Base-by-base conservation (phyloP, 2,113 vertebrate species). In the Halichoeres trimaculatus region DNA sequence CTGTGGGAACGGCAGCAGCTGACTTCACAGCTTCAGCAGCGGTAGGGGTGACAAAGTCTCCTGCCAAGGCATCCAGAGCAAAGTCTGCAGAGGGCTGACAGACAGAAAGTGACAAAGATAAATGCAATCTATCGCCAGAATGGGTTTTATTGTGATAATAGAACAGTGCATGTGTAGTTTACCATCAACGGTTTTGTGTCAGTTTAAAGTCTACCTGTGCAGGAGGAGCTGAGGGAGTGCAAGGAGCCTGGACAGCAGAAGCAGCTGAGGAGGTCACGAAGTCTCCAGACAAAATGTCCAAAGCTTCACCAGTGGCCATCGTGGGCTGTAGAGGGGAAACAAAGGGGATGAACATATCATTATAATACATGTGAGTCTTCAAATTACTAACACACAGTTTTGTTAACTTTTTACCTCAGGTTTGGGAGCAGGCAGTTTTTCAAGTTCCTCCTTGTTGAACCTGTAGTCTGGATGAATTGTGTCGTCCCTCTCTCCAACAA, bases 201-300 rank as follows among this genome's bases (percentile, higher is more conserved):
- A 30, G 54, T 48, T 14, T 2, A 8, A 1, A 45, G 14, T 17
- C 26, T 73, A 91, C 92, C 54, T 83, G 57, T 59, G 66, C 50
- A n/a, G 87, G 59, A 47, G 81, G 61, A 17, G 72, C 79, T 9
- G 86, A 78, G 24, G 88, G 52, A 54, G 9, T 8, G 54, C 63
- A 20, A 8, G 90, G 14, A 58, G 86, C 85, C 23, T 89, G 79
- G 36, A 89, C 89, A 11, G 43, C 54, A 69, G 90, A 87, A 71
- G 88, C 88, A 13, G 60, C 30, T 4, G 83, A 68, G 4, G 87
- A 40, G 8, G 56, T 40, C 22, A 9, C 17, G 13, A 94, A 92
- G 77, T 68, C 93, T 71, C 76, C 93, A 26, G 90, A 89, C 60
- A 94, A 80, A 67, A 93, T 0, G 73, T 92, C 93, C 82, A 94